Conservation (phyloP, 2,113 vertebrate species). For the Poeciliopsis occidentalis region DNA sequence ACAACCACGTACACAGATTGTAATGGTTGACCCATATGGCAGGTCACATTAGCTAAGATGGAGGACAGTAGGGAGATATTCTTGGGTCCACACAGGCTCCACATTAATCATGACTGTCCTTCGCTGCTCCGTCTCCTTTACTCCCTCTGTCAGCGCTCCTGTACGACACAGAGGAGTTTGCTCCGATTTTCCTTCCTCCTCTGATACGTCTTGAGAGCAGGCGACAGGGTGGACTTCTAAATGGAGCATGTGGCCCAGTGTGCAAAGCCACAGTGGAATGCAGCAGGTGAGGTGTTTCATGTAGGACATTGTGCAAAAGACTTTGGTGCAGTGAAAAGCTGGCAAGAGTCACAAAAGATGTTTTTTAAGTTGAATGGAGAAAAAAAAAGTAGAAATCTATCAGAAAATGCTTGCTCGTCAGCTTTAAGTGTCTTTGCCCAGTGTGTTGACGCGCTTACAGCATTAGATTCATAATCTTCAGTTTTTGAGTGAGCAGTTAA, state of each 20-base stretch:
- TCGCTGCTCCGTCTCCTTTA: constrained; percentile 54
- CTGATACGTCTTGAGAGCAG: constrained; percentile 6
- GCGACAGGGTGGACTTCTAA: constrained; percentile 35
- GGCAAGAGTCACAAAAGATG: neutral
- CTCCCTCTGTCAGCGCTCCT: constrained; percentile 60
- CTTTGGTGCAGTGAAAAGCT: neutral
- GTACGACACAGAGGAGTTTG: constrained; percentile 44
- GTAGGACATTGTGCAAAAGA: neutral
- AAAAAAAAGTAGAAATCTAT: neutral
- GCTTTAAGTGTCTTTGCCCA: too few relatives aligned
- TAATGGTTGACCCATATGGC: constrained; percentile 73
- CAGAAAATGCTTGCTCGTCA: too few relatives aligned
- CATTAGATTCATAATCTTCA: neutral
- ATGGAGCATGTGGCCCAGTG: constrained; percentile 24
- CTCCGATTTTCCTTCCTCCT: constrained; percentile 33
- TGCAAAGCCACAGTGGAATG: constrained; percentile 22
- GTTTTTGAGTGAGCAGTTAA: neutral
- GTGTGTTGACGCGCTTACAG: neutral
- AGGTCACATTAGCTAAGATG: constrained; percentile 76
- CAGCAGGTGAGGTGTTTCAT: constrained; percentile 22
- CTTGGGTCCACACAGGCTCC: constrained; percentile 66
- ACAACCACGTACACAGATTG: constrained; percentile 33
- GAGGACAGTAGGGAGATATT: constrained; percentile 74
- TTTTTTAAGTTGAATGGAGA: neutral
- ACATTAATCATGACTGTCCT: constrained; percentile 72